These are phyloP conservation scores for Catostylus mosaicus DNA, from an alignment of 30 jellyfish, hydroid and myxozoan genomes.

Conservation along the genomic window DNA sequence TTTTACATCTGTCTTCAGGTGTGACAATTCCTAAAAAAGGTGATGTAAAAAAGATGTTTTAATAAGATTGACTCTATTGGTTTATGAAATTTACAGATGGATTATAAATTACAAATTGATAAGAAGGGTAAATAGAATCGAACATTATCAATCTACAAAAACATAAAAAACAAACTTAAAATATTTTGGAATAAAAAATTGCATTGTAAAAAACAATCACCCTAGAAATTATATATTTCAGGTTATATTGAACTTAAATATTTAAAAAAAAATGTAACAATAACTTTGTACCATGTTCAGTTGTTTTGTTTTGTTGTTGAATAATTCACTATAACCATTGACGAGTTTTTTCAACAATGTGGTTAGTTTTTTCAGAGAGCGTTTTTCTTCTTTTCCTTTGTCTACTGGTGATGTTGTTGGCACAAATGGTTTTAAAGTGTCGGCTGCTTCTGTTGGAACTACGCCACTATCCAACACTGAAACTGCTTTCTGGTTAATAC, in stretches of 20 bases:
- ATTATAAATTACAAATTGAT: too few species aligned
- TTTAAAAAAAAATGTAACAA: too few species aligned
- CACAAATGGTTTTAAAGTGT: slow-evolving; percentile 47
- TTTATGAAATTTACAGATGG: too few species aligned
- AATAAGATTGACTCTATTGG: too few species aligned
- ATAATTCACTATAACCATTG: slow-evolving; percentile 58
- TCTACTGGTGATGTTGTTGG: slow-evolving; percentile 46
- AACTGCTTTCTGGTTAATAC: slow-evolving; percentile 20
- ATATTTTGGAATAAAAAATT: too few species aligned
- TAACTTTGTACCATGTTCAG: slow-evolving; percentile 11
- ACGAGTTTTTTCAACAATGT: slow-evolving; percentile 44
- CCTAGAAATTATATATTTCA: too few species aligned
- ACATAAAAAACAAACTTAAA: not conserved
- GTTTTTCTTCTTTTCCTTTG: slow-evolving; percentile 6
- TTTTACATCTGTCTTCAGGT: slow-evolving; percentile 14
- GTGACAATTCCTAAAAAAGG: slow-evolving; percentile 33
- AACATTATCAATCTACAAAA: too few species aligned
- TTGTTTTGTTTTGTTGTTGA: slow-evolving; percentile 55
- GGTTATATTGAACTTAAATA: too few species aligned
- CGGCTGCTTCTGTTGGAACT: slow-evolving; percentile 35
- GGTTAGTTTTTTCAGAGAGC: slow-evolving; percentile 38
- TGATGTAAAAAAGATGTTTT: too few species aligned
- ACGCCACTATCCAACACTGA: slow-evolving; percentile 10
- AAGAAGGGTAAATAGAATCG: too few species aligned
- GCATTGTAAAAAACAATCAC: too few species aligned